Conservation (phyloP, 2,797 vertebrate species). For the Tinamus major region DNA sequence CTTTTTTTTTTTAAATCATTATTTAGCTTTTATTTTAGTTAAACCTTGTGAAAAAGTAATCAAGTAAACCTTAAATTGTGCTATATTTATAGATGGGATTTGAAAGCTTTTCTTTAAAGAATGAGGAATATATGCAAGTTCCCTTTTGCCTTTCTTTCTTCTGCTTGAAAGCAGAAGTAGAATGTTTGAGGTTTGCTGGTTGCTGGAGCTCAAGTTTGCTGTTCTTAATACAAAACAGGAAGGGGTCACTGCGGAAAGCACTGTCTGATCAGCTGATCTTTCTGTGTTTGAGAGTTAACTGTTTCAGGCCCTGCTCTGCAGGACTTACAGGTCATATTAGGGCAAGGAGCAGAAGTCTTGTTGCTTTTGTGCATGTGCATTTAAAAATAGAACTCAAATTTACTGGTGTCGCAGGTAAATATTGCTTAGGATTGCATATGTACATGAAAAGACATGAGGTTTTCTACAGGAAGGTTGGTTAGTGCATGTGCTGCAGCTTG, state of each 20-base stretch:
- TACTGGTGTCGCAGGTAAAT: not conserved
- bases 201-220: conserved; percentile 49
- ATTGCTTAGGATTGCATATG: not conserved
- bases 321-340: not conserved
- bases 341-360: not conserved
- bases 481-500: not conserved
- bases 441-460: not conserved
- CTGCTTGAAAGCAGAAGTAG: conserved; percentile 79
- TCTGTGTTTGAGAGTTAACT: conserved; percentile 33
- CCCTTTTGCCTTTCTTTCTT: conserved; percentile 56
- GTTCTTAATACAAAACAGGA: conserved; percentile 78
- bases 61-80: not conserved
- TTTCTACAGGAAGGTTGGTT: not conserved
- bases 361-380: not conserved
- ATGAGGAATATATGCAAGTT: not conserved
- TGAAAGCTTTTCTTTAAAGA: not conserved
- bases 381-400: not conserved
- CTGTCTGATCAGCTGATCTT: conserved; percentile 68
- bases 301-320: not conserved
- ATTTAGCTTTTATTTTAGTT: not conserved
- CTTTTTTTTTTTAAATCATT: no score
- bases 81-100: not conserved
- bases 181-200: conserved; percentile 67
- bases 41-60: not conserved
- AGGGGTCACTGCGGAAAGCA: conserved; percentile 69